phyloP scores from a whole-genome alignment of 2,113 vertebrate genomes.

The Spea multiplicata region DNA sequence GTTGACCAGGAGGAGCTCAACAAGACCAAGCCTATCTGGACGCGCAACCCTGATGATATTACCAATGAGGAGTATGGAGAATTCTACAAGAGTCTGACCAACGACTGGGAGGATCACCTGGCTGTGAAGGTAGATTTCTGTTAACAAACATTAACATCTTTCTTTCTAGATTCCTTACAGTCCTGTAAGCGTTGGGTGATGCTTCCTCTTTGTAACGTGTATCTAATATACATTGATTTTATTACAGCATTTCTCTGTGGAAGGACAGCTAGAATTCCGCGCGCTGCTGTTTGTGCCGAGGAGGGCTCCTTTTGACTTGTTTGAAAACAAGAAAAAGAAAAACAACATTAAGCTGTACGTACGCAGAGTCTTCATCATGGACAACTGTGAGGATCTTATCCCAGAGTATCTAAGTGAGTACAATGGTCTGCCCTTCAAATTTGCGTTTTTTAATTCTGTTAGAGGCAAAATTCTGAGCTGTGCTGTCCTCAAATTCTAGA shows the following conservation, averaged over 20 bases:
- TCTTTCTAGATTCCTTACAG: too few relatives aligned
- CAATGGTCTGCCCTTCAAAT: neutral
- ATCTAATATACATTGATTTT: neutral
- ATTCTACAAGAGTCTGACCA: slow-evolving; percentile 93
- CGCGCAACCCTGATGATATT: slow-evolving; percentile 92
- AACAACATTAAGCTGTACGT: slow-evolving; percentile 96
- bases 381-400: slow-evolving; percentile 94
- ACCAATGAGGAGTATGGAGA: slow-evolving; percentile 92
- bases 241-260: slow-evolving; percentile 92
- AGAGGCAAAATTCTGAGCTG: rapidly evolving
- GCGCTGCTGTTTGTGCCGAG: slow-evolving; percentile 90
- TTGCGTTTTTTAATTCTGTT: neutral
- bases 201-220: too few relatives aligned
- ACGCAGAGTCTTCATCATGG: slow-evolving; percentile 97
- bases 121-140: slow-evolving; percentile 72
- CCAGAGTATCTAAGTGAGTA: slow-evolving; percentile 94
- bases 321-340: slow-evolving; percentile 93
- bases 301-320: slow-evolving; percentile 89
- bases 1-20: slow-evolving; percentile 69
- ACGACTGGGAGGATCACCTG: slow-evolving; percentile 82
- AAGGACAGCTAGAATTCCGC: slow-evolving; percentile 91
- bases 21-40: slow-evolving; percentile 81
- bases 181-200: too few relatives aligned
- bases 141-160: neutral
- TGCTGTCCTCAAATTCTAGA: slow-evolving; percentile 55